These are phyloP conservation scores for Ophion obscuratus DNA, from an alignment of 2,888 invertebrate species.

Conservation along the genomic window DNA sequence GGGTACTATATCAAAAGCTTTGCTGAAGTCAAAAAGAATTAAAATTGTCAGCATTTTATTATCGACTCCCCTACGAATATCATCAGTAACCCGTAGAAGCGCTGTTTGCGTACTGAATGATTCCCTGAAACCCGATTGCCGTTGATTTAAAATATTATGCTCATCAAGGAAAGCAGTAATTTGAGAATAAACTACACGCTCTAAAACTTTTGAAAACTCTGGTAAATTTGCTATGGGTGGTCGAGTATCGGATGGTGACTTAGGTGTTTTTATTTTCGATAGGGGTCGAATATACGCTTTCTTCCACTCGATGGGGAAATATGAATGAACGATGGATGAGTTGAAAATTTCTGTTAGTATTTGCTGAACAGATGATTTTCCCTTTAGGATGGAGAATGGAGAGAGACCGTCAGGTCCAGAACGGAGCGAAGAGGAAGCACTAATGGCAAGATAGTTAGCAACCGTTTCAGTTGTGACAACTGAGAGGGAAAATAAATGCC, in stretches of 20 bases:
- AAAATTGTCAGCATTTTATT: neutral
- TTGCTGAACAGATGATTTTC: too few species aligned
- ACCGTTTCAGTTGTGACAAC: too few species aligned
- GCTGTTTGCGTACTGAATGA: neutral
- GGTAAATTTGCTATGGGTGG: neutral
- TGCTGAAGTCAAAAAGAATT: constrained; percentile 10
- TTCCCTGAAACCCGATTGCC: neutral
- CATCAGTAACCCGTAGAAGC: neutral
- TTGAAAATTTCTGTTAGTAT: neutral
- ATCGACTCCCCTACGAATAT: neutral
- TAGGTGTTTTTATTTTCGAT: too few species aligned
- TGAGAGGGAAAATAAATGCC: too few species aligned
- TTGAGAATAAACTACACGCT: neutral
- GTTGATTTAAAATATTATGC: neutral
- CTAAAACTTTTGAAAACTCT: neutral
- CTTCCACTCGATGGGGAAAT: neutral
- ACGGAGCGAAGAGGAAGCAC: too few species aligned
- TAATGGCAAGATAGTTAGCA: too few species aligned
- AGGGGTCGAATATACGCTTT: neutral
- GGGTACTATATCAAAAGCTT: neutral
- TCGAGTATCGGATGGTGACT: neutral
- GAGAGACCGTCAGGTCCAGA: too few species aligned
- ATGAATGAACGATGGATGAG: neutral
- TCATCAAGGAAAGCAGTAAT: neutral
- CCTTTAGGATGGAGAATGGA: too few species aligned